Base-by-base conservation (phyloP, 2,888 invertebrate genomes). In the Amiota communis region DNA sequence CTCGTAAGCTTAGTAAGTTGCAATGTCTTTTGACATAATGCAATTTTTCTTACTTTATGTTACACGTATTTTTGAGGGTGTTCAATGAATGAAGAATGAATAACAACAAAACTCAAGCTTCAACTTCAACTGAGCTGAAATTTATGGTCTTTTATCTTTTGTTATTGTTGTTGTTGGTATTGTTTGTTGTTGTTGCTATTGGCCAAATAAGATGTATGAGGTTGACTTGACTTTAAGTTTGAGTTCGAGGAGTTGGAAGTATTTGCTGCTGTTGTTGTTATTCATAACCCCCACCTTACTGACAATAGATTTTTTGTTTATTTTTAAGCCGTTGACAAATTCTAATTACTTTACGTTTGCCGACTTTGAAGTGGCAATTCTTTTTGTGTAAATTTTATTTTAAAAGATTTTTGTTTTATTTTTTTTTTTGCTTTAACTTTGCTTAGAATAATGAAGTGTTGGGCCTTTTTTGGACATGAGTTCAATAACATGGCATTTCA, bases 161-260 rank as follows among this genome's bases (percentile, higher is more conserved):
- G 53, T 53, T n/a, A 6, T 12, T 23, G 63, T 23, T 63, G 63
- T 36, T 61, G 61, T 53, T 53, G 53, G 2, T n/a, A n/a, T 47
- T 64, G 64, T 57, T 69, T 70, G 59, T 12, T 23, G 59, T 12
- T 23, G 63, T 65, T 72, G 69, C 67, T 17, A 51, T 36, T 36
- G 36, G 36, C 67, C 69, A 74, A 23, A 73, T 72, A 82, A 82
- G 81, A 81, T 77, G 78, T 82, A 79, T 82, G 36, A 36, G 36
- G 36, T 36, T 36, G 36, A 36, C 36, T 36, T 36, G 36, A 36
- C 36, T 36, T 36, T 6, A 36, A 36, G 36, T 6, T 36, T 2
- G 36, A 36, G 8, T 36, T 36, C 36, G 36, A 36, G 36, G 8
- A 36, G 36, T 36, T 36, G 36, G 36, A 36, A 36, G 36, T 36